Conservation (phyloP, 2,888 invertebrate genomes). For the Glaucopsyche alexis region DNA sequence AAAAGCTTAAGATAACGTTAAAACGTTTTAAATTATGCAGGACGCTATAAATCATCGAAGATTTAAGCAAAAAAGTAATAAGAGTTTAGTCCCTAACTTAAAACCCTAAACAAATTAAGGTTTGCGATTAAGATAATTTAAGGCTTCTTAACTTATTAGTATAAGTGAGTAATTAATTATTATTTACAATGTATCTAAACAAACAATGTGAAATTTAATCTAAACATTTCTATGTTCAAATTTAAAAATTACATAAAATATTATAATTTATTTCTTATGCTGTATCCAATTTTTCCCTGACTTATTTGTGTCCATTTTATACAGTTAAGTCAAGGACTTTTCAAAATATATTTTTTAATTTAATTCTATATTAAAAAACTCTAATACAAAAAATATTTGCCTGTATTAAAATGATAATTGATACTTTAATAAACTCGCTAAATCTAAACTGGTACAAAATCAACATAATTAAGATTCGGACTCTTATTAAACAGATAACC, state of each 20-base stretch:
- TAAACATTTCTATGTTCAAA: too few relatives aligned
- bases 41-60: neutral
- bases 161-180: neutral
- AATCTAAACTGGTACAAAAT: neutral
- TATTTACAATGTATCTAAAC: neutral
- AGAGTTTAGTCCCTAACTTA: neutral
- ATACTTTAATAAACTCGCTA: conserved; percentile 1
- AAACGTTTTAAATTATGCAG: neutral
- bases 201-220: too few relatives aligned
- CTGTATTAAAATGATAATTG: too few relatives aligned
- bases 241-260: too few relatives aligned
- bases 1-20: neutral
- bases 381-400: too few relatives aligned
- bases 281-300: too few relatives aligned
- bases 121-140: neutral
- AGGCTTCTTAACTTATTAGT: neutral
- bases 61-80: neutral
- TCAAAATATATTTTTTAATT: too few relatives aligned
- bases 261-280: too few relatives aligned
- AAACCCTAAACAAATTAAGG: neutral
- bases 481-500: conserved; percentile 18
- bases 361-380: too few relatives aligned
- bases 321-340: too few relatives aligned
- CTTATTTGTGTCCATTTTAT: too few relatives aligned
- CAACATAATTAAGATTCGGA: conserved; percentile 8